These are phyloP conservation scores for Drosophila quinaria DNA, from an alignment of 2,888 invertebrate species.

Conservation along the genomic window DNA sequence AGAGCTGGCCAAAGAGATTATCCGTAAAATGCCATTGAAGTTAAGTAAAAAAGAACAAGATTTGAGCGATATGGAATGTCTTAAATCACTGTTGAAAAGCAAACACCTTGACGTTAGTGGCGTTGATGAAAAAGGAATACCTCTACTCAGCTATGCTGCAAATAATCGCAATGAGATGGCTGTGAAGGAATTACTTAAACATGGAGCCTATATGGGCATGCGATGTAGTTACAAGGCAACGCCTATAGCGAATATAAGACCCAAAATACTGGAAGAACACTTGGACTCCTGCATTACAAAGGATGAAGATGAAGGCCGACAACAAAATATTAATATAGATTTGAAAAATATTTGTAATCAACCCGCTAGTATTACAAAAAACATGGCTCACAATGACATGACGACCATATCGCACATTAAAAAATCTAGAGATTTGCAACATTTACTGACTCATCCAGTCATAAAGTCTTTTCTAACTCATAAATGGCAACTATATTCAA, in stretches of 20 bases:
- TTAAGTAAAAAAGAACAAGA: not conserved
- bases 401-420: not conserved
- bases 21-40: not conserved
- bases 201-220: conserved; percentile 24
- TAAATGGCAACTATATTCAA: conserved; percentile 9
- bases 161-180: not conserved
- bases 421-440: conserved; percentile 3
- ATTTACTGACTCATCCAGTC: conserved; percentile 17
- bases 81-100: not conserved
- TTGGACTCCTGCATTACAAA: conserved; percentile 11
- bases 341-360: conserved; percentile 10
- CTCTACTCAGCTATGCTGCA: conserved; percentile 2
- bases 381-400: conserved; percentile 13
- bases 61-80: not conserved
- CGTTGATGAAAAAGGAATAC: not conserved
- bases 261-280: conserved; percentile 1
- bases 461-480: not conserved
- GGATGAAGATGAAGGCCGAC: not conserved
- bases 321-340: not conserved
- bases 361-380: not conserved
- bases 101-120: not conserved
- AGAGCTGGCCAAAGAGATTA: not conserved
- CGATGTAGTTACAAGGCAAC: not conserved
- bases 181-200: not conserved
- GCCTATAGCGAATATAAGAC: conserved; percentile 2